A percentile compares a stretch with the other conserved stretches of the same genome.
Conservation (phyloP, 2,797 vertebrate genomes). For the Neosilurus hyrtlii region DNA sequence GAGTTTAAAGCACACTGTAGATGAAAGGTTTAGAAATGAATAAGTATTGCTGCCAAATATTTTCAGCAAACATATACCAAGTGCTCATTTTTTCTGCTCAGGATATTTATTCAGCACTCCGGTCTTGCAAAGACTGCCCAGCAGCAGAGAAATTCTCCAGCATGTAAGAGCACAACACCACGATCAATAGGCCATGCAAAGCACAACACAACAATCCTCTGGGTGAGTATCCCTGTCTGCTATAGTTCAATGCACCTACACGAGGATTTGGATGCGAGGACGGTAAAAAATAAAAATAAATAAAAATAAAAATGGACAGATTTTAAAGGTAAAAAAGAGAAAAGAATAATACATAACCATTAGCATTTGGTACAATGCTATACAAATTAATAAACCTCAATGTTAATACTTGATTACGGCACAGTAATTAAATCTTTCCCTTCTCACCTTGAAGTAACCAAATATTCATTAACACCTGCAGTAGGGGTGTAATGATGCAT, state of each 20-base stretch:
- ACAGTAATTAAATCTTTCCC: neutral
- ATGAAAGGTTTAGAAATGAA: neutral
- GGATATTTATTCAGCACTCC: constrained; percentile 1
- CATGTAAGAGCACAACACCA: neutral
- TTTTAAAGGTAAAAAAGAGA: neutral
- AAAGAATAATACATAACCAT: neutral
- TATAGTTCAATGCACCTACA: neutral
- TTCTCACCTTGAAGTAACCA: neutral
- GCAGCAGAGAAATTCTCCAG: constrained; percentile 17
- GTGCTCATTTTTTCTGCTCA: neutral
- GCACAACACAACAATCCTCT: neutral
- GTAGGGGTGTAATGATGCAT: neutral
- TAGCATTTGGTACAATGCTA: neutral
- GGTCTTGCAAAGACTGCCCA: neutral
- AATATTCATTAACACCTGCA: neutral
- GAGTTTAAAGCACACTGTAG: neutral
- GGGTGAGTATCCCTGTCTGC: neutral
- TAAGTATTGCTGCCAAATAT: neutral
- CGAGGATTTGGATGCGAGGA: neutral
- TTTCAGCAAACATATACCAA: neutral
- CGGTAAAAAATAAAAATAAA: neutral
- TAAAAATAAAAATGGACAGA: neutral
- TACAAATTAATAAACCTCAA: neutral
- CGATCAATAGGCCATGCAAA: constrained; percentile 17
- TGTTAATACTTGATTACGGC: neutral